These are phyloP conservation scores for Aix galericulata DNA, from an alignment of 2,113 vertebrate species.

Conservation along the genomic window DNA sequence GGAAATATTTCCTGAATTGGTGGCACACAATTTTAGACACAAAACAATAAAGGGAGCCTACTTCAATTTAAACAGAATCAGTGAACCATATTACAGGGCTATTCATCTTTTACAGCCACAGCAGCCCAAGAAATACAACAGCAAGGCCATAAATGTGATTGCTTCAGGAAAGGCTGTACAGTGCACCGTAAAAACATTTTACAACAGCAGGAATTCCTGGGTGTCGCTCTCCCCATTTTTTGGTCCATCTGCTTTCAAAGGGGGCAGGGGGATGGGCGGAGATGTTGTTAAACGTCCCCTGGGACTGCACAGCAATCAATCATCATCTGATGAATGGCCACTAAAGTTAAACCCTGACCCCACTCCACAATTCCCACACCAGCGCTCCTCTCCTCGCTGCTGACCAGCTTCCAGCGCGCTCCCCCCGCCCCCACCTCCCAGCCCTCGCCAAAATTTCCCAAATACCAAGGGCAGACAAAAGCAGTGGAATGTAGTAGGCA, in stretches of 20 bases:
- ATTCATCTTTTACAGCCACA: constrained; percentile 74
- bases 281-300: constrained; percentile 74
- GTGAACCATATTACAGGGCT: constrained; percentile 68
- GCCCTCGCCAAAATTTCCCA: constrained; percentile 80
- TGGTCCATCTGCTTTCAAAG: constrained; percentile 75
- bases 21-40: constrained; percentile 60
- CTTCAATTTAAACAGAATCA: constrained; percentile 69
- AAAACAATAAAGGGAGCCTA: constrained; percentile 58
- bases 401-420: constrained; percentile 55
- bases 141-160: constrained; percentile 72
- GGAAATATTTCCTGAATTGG: constrained; percentile 72
- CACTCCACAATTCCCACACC: constrained; percentile 72
- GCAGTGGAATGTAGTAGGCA: constrained; percentile 76
- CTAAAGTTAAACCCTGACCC: constrained; percentile 83
- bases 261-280: constrained; percentile 59
- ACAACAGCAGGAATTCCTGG: constrained; percentile 78
- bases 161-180: constrained; percentile 72
- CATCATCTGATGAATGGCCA: constrained; percentile 85
- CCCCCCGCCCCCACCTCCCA: constrained; percentile 64
- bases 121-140: constrained; percentile 69
- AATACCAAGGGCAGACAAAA: constrained; percentile 83
- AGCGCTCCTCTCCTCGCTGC: constrained; percentile 48
- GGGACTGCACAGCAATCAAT: constrained; percentile 82
- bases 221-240: constrained; percentile 69
- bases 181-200: constrained; percentile 75